Percentiles rank a stretch among this genome's conserved stretches.
Evolutionary conservation across 2,113 vertebrate species (phyloP).

Genomic region (Romanogobio albipinnatus): DNA sequence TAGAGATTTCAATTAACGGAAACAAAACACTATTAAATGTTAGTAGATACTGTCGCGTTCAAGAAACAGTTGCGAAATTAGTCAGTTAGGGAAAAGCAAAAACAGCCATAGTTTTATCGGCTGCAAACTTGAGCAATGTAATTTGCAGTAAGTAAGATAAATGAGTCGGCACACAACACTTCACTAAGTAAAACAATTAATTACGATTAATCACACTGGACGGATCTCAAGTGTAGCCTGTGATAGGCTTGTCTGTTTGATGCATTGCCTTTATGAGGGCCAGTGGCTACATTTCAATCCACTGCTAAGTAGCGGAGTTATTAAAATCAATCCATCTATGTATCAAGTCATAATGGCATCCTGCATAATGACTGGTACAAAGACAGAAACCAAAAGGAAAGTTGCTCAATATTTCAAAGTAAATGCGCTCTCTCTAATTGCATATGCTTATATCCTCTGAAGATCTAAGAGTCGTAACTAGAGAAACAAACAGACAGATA

Average conservation of each 20-base stretch:
- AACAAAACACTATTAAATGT: slow-evolving; percentile 6
- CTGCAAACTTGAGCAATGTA: slow-evolving; percentile 47
- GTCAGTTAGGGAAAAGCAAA: background rate
- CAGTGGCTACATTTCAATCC: slow-evolving; percentile 54
- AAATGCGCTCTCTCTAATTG: background rate
- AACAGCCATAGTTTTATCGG: slow-evolving; percentile 34
- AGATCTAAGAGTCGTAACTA: background rate
- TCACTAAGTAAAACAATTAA: slow-evolving; percentile 62
- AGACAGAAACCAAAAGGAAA: slow-evolving; percentile 4
- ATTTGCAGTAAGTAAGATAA: slow-evolving; percentile 63
- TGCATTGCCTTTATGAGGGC: slow-evolving; percentile 59
- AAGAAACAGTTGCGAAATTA: background rate
- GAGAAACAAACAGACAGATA: background rate
- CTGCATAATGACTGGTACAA: slow-evolving; percentile 17
- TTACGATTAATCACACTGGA: slow-evolving; percentile 65
- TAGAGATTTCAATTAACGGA: background rate
- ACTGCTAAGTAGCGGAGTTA: slow-evolving; percentile 47
- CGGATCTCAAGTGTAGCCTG: slow-evolving; percentile 52
- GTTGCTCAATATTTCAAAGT: background rate
- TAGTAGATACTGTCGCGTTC: background rate
- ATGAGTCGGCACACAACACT: slow-evolving; percentile 55
- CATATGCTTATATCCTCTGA: background rate
- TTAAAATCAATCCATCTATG: slow-evolving; percentile 51
- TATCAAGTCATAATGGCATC: slow-evolving; percentile 30
- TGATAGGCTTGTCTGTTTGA: slow-evolving; percentile 63